Base-by-base conservation (phyloP, 2,888 invertebrate genomes). In the Cremastobaeus sp. region DNA sequence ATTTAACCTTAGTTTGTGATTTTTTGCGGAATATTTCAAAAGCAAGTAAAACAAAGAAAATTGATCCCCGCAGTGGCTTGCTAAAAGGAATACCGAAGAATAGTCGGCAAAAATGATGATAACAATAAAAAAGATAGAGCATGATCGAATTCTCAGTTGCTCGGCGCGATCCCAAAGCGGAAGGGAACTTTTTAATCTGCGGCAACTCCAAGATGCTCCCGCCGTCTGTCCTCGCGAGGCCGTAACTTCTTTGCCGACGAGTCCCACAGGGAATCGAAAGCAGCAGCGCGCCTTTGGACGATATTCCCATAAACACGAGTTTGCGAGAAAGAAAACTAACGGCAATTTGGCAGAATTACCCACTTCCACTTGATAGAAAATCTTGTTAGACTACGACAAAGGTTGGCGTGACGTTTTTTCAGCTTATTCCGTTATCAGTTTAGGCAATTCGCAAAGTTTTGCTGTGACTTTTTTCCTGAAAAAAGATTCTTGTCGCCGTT, bases 121-220 rank as follows among this genome's bases (percentile, higher is more conserved):
- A 34, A 50, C 15, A 45, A 64, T 52, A 39, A 35, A 50, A 55
- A 30, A 39, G 32, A 30, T 5, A 52, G 66, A 20, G 66, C 66
- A 74, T 78, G 78, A 79, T 77, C 79, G 76, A 78, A 78, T 74
- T 77, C 71, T 57, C 59, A 70, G 71, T 73, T 71, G 73, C 73
- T 73, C 50, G 60, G 35, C 21, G 68, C 52, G 70, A 69, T 74
- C 68, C 76, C 64, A 76, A 39, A 64, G 73, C 71, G 60, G 47
- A 60, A 65, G 45, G 55, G 62, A 77, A 74, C 71, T 77, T 77
- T 77, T 74, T 77, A 74, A 77, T 77, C 72, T 74, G 62, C 39
- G 35, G 50, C 55, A 79, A 79, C 76, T 78, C 77, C 74, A 71
- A 76, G 77, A 74, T 70, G 69, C 71, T 66, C 20, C 59, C 20